These are phyloP conservation scores for Ariolimax columbianus DNA, from an alignment of 2,888 invertebrate genomes.

Conservation along the genomic window DNA sequence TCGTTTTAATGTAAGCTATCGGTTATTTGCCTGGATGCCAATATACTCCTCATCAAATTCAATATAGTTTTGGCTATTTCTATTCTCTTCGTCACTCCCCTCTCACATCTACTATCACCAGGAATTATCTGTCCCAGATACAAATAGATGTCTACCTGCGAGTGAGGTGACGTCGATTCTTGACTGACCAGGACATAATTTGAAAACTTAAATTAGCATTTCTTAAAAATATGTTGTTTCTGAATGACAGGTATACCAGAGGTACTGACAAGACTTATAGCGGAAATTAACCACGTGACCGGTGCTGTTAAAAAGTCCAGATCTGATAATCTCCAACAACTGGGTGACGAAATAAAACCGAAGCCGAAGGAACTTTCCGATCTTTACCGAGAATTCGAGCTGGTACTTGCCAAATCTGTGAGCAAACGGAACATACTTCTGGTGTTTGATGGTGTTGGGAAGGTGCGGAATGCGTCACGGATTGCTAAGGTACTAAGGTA, in stretches of 20 bases:
- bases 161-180: no score
- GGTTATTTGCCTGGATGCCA: no score
- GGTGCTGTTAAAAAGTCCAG: constrained; percentile 24
- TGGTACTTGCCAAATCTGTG: constrained; percentile 41
- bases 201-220: no score
- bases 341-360: not conserved
- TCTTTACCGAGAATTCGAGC: constrained; percentile 43
- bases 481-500: constrained; percentile 44
- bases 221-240: no score
- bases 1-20: no score
- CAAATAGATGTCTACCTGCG: no score
- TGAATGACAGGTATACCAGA: constrained; percentile 34
- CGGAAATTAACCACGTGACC: constrained; percentile 37
- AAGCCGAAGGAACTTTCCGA: constrained; percentile 36
- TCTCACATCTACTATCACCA: no score
- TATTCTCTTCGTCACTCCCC: no score
- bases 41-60: no score
- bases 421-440: constrained; percentile 41
- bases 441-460: constrained; percentile 48
- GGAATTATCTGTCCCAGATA: no score
- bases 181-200: no score
- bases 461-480: constrained; percentile 41
- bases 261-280: constrained; percentile 42
- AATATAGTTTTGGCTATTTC: no score
- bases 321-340: constrained; percentile 9